Evolutionary conservation across 2,113 vertebrate genomes (phyloP).

Genomic region (Pollimyrus isidori): DNA sequence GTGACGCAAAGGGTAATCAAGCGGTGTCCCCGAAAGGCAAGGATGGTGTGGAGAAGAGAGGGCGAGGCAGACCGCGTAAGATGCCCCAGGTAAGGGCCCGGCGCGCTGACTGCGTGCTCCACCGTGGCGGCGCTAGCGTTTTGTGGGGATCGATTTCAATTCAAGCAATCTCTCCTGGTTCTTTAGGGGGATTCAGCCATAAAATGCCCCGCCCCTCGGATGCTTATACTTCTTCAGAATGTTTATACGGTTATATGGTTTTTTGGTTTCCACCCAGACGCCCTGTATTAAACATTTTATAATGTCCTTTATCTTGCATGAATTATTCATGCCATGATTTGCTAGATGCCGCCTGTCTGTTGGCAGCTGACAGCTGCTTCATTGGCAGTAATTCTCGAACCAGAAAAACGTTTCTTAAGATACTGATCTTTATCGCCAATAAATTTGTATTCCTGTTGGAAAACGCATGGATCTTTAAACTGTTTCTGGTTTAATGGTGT

Average conservation of each 20-base stretch:
- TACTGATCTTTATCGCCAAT: background rate
- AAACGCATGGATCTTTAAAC: background rate
- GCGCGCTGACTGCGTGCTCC: conserved; percentile 21
- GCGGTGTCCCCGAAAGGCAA: conserved; percentile 80
- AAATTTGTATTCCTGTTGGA: background rate
- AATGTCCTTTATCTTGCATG: background rate
- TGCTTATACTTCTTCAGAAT: background rate
- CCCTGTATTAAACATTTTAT: background rate
- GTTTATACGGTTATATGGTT: background rate
- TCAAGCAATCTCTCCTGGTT: background rate
- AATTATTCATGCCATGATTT: background rate
- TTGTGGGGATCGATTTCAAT: conserved; percentile 25
- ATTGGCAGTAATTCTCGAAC: background rate
- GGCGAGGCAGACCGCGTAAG: conserved; percentile 86
- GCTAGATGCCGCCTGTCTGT: background rate
- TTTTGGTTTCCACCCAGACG: background rate
- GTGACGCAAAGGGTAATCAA: conserved; percentile 74
- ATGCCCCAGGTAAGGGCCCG: conserved; percentile 67
- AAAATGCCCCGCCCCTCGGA: too few species aligned
- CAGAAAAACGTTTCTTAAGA: background rate
- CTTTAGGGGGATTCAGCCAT: background rate
- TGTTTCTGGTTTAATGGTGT: background rate
- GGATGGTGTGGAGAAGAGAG: conserved; percentile 84
- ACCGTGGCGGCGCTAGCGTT: background rate
- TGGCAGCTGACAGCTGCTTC: background rate